Percentiles rank a stretch among this genome's conserved stretches.
Evolutionary conservation across 2,888 invertebrate species (phyloP).

Genomic region (Diaperis boleti): DNA sequence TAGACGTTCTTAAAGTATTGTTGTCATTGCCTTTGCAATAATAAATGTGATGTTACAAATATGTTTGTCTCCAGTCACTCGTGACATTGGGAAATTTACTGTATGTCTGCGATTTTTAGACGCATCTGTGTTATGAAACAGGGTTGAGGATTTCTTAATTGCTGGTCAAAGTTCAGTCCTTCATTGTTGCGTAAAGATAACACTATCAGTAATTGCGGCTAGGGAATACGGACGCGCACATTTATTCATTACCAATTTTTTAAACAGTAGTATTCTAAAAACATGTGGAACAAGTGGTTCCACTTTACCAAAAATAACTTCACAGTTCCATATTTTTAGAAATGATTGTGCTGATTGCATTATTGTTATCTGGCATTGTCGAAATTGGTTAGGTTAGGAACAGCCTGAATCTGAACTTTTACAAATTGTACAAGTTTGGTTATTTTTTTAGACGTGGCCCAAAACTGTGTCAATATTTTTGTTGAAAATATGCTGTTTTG

Average conservation of each 20-base stretch:
- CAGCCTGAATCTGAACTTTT: too few species aligned
- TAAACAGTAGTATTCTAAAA: background rate
- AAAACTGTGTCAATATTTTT: too few species aligned
- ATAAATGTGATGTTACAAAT: slow-evolving; percentile 32
- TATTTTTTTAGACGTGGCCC: too few species aligned
- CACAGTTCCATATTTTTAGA: background rate
- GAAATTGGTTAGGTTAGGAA: background rate
- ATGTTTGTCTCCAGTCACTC: slow-evolving; percentile 2
- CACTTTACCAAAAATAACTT: background rate
- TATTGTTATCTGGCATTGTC: background rate
- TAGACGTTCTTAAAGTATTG: slow-evolving; percentile 20
- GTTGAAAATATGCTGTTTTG: too few species aligned
- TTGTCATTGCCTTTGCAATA: slow-evolving; percentile 23
- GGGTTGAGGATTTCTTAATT: background rate
- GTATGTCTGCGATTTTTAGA: background rate
- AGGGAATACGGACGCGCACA: background rate
- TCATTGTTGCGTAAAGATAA: slow-evolving; percentile 4
- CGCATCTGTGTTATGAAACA: background rate
- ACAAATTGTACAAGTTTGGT: too few species aligned
- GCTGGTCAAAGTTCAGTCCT: background rate
- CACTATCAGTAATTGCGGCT: background rate
- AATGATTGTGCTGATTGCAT: background rate
- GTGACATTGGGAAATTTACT: background rate
- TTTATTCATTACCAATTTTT: background rate
- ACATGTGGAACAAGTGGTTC: background rate